These are phyloP conservation scores for Cyrtonyx montezumae DNA, from an alignment of 2,113 vertebrate species.

Conservation along the genomic window DNA sequence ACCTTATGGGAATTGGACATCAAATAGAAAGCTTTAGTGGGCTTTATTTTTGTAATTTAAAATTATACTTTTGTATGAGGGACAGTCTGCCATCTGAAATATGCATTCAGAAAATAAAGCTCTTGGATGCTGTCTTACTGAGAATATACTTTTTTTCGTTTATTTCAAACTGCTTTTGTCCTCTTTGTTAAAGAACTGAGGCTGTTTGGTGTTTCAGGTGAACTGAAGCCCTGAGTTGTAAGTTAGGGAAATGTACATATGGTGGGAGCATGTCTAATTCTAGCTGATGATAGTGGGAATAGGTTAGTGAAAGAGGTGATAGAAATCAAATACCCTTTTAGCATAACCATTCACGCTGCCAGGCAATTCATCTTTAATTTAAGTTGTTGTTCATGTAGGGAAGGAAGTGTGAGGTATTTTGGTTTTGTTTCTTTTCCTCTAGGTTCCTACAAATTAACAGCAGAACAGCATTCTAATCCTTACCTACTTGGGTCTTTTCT, in stretches of 20 bases:
- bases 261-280: not conserved
- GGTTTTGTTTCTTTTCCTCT: not conserved
- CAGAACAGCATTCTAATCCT: not conserved
- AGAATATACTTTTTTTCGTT: not conserved
- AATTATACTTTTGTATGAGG: not conserved
- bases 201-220: not conserved
- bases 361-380: not conserved
- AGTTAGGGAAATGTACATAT: not conserved
- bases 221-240: not conserved
- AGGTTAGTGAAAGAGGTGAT: not conserved
- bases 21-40: not conserved
- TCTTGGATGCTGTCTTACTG: not conserved
- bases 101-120: not conserved
- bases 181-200: not conserved
- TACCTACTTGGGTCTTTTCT: not conserved
- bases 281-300: not conserved
- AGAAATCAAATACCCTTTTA: not conserved
- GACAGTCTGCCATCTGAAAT: not conserved
- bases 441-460: not conserved
- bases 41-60: not conserved
- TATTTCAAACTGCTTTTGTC: not conserved
- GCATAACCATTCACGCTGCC: not conserved
- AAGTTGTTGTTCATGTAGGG: not conserved
- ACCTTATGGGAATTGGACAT: not conserved
- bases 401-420: not conserved